Base-by-base conservation (phyloP, 2,797 vertebrate genomes). In the Nothura maculosa region DNA sequence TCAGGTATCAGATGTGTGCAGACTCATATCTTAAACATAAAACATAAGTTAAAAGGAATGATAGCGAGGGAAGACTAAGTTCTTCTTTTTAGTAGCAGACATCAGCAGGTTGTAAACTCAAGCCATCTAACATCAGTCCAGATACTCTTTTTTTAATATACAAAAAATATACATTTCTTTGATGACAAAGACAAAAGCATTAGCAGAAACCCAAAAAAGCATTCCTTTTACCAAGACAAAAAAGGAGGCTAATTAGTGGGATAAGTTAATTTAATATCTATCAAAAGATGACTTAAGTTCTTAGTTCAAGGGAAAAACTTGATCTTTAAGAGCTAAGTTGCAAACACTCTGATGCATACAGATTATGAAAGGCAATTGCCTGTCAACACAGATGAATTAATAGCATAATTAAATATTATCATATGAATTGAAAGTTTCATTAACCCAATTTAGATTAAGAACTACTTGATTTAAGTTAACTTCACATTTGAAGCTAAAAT, bases 111-210 rank as follows among this genome's bases (percentile, higher is more conserved):
- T 32, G 4, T 57, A 60, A 85, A 18, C 24, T 32, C 27, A 38
- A 72, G 62, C 17, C 4, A 77, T 6, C 15, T 19, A 20, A 27
- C 32, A 45, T 12, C 40, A 69, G 8, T 17, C 14, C 6, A 34
- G 21, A 25, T 21, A 1, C 42, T 43, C 24, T 43, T 34, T 5
- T 50, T 45, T 45, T 22, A 54, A 24, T 8, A 69, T 14, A n/a
- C 0, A 0, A 45, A 8, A 47, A 0, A 0, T 22, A 3, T 34
- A 28, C 16, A 20, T 92, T n/a, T 68, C 25, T 50, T 52, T 25
- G 42, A 63, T 3, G 14, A 68, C 1, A 4, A 78, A 69, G 1
- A 83, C 45, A 80, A 88, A 73, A 45, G 25, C 42, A 66, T 48
- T 22, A 62, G 21, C 7, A 24, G 27, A 34, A 6, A n/a, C 24